A percentile compares a stretch with the other conserved stretches of the same genome.
These are phyloP conservation scores for Phrynocephalus versicolor DNA, from an alignment of 2,113 vertebrate species.

Conservation along the genomic window DNA sequence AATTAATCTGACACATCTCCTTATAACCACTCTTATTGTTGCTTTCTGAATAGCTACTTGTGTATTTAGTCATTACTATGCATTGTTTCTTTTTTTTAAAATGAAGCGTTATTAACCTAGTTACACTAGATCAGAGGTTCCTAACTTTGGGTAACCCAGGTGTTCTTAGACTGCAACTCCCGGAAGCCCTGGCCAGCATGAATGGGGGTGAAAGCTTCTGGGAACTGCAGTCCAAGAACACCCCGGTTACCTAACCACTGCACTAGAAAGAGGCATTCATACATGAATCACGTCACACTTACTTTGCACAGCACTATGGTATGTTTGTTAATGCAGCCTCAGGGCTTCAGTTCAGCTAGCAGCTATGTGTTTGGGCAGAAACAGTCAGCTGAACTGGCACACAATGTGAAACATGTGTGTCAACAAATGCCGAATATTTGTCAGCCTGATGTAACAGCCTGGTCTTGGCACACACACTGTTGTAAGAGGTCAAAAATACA, in stretches of 20 bases:
- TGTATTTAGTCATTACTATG: not conserved
- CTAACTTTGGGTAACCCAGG: no score
- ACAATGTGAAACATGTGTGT: no score
- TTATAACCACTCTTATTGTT: not conserved
- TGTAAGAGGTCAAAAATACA: no score
- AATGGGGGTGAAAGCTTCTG: no score
- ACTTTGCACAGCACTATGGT: not conserved
- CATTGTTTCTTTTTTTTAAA: not conserved
- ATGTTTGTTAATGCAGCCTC: not conserved
- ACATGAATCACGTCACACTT: not conserved
- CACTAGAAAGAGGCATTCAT: not conserved
- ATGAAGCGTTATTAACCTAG: slow-evolving; percentile 2
- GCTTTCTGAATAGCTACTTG: not conserved
- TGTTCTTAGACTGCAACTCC: not conserved
- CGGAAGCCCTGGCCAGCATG: no score
- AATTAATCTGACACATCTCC: slow-evolving; percentile 43
- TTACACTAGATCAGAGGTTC: no score
- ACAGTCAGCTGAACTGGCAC: not conserved
- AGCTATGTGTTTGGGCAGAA: not conserved
- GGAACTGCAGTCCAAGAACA: no score
- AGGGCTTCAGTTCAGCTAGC: not conserved
- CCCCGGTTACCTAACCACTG: no score
- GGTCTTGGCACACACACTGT: no score
- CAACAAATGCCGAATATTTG: no score
- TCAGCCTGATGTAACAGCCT: no score